Base-by-base conservation (phyloP, 2,113 vertebrate genomes). In the Odontophorus gujanensis region DNA sequence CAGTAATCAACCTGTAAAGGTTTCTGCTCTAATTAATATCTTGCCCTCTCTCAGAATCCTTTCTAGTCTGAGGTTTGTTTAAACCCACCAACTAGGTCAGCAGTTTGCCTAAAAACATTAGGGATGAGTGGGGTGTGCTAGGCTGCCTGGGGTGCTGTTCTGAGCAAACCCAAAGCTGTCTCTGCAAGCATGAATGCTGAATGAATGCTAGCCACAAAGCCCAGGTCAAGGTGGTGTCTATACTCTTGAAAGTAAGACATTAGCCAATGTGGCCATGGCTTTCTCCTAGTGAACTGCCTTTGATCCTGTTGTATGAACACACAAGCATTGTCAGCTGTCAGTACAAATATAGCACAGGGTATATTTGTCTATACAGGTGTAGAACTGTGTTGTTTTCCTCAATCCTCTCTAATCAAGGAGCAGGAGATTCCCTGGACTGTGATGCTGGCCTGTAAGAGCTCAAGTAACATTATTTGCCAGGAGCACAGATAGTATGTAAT, bases 21-120 rank as follows among this genome's bases (percentile, higher is more conserved):
- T 47, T 92, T 88, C 83, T 92, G 55, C 50, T 87, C 85, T 71
- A 86, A 78, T 78, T 90, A 40, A 40, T 83, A 48, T 73, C n/a
- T 24, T 77, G n/a, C 45, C 61, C 93, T 32, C 38, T 79, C 62
- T 88, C 76, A 73, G 42, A 80, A 66, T 73, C 58, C 38, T 55
- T 89, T 7, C 2, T 69, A 63, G 61, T 50, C 42, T 81, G 76
- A 69, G 55, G 59, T 75, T 80, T 87, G 47, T 85, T 85, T 91
- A 93, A 93, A 66, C 59, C 40, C 83, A 17, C 65, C 85, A 71
- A 73, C 59, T 38, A 58, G 42, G 51, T 74, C 43, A 38, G 50
- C 34, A 47, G 51, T 80, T 66, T 89, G 42, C 50, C 81, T 92
- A 36, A 5, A 69, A 77, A 53, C 82, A 53, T 34, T 45, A n/a